Evolutionary conservation across 2,113 vertebrate genomes (phyloP), one percentile per base, ranked within the genome.

Genomic region (Mustela nigripes): DNA sequence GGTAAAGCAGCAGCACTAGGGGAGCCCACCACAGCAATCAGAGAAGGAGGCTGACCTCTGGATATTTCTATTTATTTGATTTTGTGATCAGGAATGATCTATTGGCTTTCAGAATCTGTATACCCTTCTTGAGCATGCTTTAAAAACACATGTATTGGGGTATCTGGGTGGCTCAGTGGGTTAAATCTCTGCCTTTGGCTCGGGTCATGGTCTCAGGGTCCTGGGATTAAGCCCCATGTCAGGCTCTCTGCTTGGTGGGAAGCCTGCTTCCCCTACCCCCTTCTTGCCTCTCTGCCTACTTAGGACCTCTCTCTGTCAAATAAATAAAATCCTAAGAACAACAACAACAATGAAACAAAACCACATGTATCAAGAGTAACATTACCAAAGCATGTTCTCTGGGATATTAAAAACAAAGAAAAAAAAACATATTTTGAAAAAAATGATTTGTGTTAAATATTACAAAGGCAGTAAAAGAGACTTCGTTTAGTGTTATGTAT

Each of bases 1-100:
- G 0, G 6, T 78, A 11, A 1, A 50, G 33, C 12, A 50, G 18
- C 11, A 26, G 4, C 3, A 5, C 11, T 6, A 1, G 31, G 19
- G 26, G 7, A 28, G 6, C 11, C 10, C 33, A 56, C 1, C 14
- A 2, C 65, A 31, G 18, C 28, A 33, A 69, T 58, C 56, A 80
- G n/a, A 67, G 45, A 56, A 42, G 39, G 62, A 39, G 24, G 9
- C 69, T 86, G 50, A 65, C 45, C 36, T 93, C 33, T 56, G 14
- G 16, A 65, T 91, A 84, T 31, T 74, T 65, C 60, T 89, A 1
- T 50, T 88, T 82, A 33, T 56, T 78, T 62, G 58, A n/a, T 11
- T 86, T 97, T 50, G 45, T 0, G 45, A 19, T 28, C 50, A 62
- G 62, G 15, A 78, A 12, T 63, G 53, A 95, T 48, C 11, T 73